Percentiles rank a stretch among this genome's conserved stretches.
phyloP scores from a whole-genome alignment of 2,888 invertebrate genomes.

The Malthinus seriepunctatus region DNA sequence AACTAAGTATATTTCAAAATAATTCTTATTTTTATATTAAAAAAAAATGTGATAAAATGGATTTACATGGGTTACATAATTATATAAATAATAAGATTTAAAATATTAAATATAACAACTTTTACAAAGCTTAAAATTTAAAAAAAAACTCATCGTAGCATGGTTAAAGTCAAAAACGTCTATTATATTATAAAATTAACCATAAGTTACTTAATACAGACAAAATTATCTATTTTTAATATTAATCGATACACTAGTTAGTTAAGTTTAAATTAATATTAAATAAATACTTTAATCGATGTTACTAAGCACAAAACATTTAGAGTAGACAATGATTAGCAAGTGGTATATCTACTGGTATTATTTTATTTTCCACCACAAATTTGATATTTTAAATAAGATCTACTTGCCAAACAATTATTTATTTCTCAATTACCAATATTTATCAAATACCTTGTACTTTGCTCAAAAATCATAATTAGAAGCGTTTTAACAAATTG shows the following conservation, averaged over 20 bases:
- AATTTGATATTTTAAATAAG: neutral
- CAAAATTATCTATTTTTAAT: neutral
- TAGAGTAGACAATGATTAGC: slow-evolving; percentile 18
- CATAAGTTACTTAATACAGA: neutral
- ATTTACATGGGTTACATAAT: neutral
- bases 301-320: slow-evolving; percentile 26
- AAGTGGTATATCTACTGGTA: slow-evolving; percentile 6
- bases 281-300: slow-evolving; percentile 25
- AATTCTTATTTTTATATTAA: slow-evolving; percentile 2
- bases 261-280: slow-evolving; percentile 12
- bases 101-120: neutral
- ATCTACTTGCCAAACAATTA: neutral
- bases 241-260: slow-evolving; percentile 4
- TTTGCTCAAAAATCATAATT: too few species aligned
- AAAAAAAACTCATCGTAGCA: neutral
- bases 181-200: neutral
- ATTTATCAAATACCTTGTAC: too few species aligned
- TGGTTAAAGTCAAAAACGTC: neutral
- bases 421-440: too few species aligned
- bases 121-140: neutral
- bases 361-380: too few species aligned
- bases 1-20: neutral
- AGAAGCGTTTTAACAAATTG: too few species aligned
- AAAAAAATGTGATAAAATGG: neutral
- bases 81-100: neutral